phyloP scores from a whole-genome alignment of 2,797 vertebrate genomes.

The Taeniopygia guttata region DNA sequence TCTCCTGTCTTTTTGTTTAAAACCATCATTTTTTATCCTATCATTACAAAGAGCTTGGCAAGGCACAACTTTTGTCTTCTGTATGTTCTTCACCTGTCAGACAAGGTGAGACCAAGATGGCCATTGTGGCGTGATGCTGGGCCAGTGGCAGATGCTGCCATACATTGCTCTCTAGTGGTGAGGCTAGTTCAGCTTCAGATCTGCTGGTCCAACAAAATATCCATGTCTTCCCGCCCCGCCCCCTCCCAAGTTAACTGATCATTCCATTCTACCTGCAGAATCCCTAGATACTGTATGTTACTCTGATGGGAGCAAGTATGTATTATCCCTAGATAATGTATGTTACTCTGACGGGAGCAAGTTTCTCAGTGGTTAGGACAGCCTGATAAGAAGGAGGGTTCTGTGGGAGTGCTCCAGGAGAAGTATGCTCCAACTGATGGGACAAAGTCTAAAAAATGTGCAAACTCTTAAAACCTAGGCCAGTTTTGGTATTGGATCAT shows the following conservation, averaged over 20 bases:
- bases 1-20: background rate
- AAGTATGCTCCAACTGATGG: background rate
- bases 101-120: background rate
- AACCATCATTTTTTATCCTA: background rate
- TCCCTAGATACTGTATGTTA: background rate
- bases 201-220: background rate
- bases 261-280: background rate
- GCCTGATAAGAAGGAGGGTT: background rate
- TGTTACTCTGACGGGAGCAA: background rate
- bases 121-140: background rate
- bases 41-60: background rate
- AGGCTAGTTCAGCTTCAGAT: background rate
- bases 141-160: background rate
- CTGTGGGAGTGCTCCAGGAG: background rate
- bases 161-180: background rate
- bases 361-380: background rate
- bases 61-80: background rate
- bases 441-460: background rate
- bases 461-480: background rate
- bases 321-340: background rate
- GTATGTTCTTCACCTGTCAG: background rate
- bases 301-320: background rate
- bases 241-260: background rate
- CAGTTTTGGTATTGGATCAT: background rate
- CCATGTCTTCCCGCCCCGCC: rapidly evolving